phyloP scores from a whole-genome alignment of 2,797 vertebrate species.

The Rallus crepitans region DNA sequence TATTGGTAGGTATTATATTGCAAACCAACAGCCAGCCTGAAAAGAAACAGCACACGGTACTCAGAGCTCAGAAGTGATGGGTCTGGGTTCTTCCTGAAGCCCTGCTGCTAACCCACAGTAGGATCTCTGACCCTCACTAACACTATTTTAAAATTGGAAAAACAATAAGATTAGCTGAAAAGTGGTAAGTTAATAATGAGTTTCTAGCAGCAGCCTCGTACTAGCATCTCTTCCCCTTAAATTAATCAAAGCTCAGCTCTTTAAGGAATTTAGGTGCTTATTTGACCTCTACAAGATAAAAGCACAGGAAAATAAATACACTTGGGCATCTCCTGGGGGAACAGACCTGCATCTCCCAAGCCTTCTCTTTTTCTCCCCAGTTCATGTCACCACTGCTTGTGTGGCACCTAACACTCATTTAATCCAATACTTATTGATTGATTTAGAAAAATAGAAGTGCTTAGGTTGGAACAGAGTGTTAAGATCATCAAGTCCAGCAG shows the following conservation, averaged over 20 bases:
- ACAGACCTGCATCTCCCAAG: neutral
- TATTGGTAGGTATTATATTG: neutral
- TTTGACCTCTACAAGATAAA: neutral
- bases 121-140: neutral
- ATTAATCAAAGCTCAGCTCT: neutral
- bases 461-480: too few relatives aligned
- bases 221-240: neutral
- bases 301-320: neutral
- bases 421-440: conserved; percentile 38
- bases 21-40: neutral
- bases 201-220: neutral
- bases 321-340: neutral
- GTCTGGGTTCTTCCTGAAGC: neutral
- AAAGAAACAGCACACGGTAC: neutral
- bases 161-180: neutral
- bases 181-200: neutral
- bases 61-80: neutral
- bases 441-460: neutral
- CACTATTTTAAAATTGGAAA: neutral
- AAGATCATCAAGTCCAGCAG: neutral
- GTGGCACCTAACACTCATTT: neutral
- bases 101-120: neutral
- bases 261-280: neutral
- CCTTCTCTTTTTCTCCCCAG: neutral
- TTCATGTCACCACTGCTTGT: neutral